Conservation (phyloP, 1,140 invertebrate species). For the Pogonomyrmex californicus region DNA sequence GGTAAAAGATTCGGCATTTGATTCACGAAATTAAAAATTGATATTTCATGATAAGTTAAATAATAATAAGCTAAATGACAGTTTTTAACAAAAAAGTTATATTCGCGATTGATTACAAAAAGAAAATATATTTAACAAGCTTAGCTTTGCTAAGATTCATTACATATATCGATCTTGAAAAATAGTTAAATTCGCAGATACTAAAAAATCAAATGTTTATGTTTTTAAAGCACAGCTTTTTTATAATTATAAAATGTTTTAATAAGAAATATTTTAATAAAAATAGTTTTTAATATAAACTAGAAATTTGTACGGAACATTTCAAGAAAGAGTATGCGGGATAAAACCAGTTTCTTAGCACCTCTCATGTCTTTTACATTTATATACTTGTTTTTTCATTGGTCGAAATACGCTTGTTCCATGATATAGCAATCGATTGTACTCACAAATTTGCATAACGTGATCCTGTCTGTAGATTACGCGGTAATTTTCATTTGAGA, state of each 20-base stretch:
- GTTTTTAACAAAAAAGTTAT: constrained; percentile 24
- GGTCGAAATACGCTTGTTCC: not conserved
- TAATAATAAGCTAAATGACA: not conserved
- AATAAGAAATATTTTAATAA: not conserved
- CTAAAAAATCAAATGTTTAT: not conserved
- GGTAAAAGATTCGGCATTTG: not conserved
- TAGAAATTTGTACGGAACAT: not conserved
- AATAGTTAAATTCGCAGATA: not conserved
- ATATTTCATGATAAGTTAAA: not conserved
- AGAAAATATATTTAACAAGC: not conserved
- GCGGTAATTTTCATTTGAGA: constrained; percentile 21
- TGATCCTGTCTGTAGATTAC: not conserved
- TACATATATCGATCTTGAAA: not conserved
- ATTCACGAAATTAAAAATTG: constrained; percentile 2
- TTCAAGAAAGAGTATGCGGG: constrained; percentile 30
- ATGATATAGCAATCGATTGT: not conserved
- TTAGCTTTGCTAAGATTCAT: constrained; percentile 14
- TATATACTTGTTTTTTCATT: constrained; percentile 32
- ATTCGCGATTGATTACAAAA: not conserved
- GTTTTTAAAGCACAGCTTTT: not conserved
- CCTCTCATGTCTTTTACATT: constrained; percentile 45
- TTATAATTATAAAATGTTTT: not conserved
- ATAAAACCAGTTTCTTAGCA: constrained; percentile 65
- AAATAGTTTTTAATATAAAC: not conserved
- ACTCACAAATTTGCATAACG: not conserved